Percentiles rank a stretch among this genome's conserved stretches.
These are phyloP conservation scores for Bothrops jararaca DNA, from an alignment of 2,113 vertebrate genomes.

Conservation along the genomic window DNA sequence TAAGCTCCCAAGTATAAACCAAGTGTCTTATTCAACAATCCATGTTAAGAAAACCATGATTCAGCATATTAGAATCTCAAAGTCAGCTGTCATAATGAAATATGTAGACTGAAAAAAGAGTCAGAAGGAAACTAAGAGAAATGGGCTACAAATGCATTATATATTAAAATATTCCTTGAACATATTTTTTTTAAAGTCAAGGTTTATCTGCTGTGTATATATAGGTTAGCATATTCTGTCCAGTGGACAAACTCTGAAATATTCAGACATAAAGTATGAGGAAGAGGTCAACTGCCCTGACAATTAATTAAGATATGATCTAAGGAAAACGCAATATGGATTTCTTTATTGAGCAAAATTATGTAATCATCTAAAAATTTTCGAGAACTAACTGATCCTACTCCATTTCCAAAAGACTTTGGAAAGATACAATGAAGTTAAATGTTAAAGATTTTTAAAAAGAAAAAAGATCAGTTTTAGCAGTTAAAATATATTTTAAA, in stretches of 20 bases:
- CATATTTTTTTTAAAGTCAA: too few species aligned
- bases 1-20: not conserved
- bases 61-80: not conserved
- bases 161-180: too few species aligned
- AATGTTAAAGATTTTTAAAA: not conserved
- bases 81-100: not conserved
- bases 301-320: not conserved
- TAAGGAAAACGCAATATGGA: not conserved
- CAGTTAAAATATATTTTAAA: not conserved
- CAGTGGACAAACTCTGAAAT: not conserved
- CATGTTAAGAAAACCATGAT: not conserved
- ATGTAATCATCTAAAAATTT: not conserved
- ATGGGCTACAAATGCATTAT: too few species aligned
- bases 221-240: not conserved
- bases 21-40: not conserved
- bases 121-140: too few species aligned
- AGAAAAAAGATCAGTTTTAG: not conserved
- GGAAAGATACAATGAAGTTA: not conserved
- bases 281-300: not conserved
- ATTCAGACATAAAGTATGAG: not conserved
- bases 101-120: too few species aligned
- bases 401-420: not conserved
- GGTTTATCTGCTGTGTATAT: not conserved
- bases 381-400: not conserved
- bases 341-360: too few species aligned